Base-by-base conservation (phyloP, 1,140 invertebrate genomes). In the Ridgeia piscesae region DNA sequence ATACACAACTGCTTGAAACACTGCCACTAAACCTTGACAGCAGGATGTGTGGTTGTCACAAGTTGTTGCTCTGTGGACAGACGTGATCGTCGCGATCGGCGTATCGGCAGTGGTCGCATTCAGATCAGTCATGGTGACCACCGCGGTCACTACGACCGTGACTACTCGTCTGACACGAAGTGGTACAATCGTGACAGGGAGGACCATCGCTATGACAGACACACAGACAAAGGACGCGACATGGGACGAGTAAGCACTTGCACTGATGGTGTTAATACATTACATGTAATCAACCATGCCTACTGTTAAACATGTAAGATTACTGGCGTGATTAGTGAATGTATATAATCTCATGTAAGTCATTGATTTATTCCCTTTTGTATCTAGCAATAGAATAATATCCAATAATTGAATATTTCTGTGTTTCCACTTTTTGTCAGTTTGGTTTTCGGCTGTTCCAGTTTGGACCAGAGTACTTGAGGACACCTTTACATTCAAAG, bases 61-160 rank as follows among this genome's bases (percentile, higher is more conserved):
- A 90, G 34, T 33, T 42, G 17, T 90, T 90, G 42, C 42, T n/a
- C 34, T 90, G 34, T 34, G 89, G n/a, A 90, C 34, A 90, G 58
- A 31, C 58, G 94, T 92, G 95, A 94, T 92, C 96, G 95, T 94
- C 96, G 94, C 21, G 91, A 91, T 31, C 96, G 97, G 33, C 97
- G 97, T 93, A 98, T 98, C 94, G 98, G 98, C 1, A 98, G 97
- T 94, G 98, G 98, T 0, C 97, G 98, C 9, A 97, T 98, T 91
- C 96, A 98, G 94, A 96, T 97, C 89, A 93, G 42, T 11, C 91
- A 58, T 42, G 91, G 42, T 8, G 58, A 77, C 58, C 58, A 77
- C 17, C 58, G 58, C 27, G 58, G 58, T 35, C 91, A 48, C 91
- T 33, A 90, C 35, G 89, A 91, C 6, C 11, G 48, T 1, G 91